These are phyloP conservation scores for Copidosoma aretas DNA, from an alignment of 2,888 invertebrate species.

Conservation along the genomic window DNA sequence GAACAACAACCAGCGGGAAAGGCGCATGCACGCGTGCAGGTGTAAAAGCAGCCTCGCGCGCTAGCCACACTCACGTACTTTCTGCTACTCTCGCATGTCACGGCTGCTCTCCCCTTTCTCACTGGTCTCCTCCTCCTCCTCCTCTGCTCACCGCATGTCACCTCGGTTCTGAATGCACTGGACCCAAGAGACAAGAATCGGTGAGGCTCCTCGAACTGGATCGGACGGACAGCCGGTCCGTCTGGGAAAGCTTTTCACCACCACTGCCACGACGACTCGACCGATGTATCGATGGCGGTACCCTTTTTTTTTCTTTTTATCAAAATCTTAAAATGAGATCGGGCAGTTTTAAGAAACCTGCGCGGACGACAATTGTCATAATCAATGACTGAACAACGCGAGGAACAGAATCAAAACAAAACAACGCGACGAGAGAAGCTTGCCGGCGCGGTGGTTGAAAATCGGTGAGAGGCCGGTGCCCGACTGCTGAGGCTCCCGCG, in stretches of 20 bases:
- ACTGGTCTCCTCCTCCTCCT: slow-evolving; percentile 9
- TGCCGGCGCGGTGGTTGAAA: neutral
- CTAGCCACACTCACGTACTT: slow-evolving; percentile 53
- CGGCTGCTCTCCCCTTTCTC: slow-evolving; percentile 44
- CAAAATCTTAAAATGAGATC: too few species aligned
- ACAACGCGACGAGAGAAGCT: neutral
- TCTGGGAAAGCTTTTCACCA: neutral
- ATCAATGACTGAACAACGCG: too few species aligned
- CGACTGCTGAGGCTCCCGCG: slow-evolving; percentile 53
- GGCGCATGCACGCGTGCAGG: neutral
- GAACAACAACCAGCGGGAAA: too few species aligned
- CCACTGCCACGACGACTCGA: too few species aligned
- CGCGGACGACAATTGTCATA: too few species aligned
- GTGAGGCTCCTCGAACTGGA: neutral
- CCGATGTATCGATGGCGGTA: too few species aligned
- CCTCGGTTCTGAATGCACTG: neutral
- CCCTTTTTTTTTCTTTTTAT: too few species aligned
- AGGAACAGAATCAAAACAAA: too few species aligned
- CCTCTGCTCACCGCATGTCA: neutral
- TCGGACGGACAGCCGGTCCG: neutral
- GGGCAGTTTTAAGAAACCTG: too few species aligned
- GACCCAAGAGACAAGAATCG: neutral
- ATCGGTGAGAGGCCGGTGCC: slow-evolving; percentile 58
- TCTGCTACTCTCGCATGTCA: slow-evolving; percentile 56
- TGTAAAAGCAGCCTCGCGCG: slow-evolving; percentile 9